Evolutionary conservation across 1,140 invertebrate species (phyloP).

Genomic region (Drosophila watanabei): DNA sequence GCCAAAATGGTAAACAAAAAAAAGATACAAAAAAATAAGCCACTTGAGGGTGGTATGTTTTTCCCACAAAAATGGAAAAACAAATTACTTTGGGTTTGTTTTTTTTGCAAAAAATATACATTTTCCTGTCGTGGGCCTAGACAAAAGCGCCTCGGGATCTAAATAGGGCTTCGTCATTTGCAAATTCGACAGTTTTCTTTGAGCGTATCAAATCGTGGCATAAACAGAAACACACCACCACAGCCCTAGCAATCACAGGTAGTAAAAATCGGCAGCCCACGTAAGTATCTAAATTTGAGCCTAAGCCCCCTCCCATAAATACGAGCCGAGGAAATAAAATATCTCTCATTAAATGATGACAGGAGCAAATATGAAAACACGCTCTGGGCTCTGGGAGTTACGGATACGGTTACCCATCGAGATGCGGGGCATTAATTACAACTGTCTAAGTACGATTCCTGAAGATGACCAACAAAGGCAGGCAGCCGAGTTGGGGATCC

Average conservation of each 20-base stretch:
- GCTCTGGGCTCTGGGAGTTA: slow-evolving; percentile 29
- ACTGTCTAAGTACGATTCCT: slow-evolving; percentile 39
- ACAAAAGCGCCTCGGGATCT: slow-evolving; percentile 43
- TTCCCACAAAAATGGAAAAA: slow-evolving; percentile 45
- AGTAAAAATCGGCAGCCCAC: slow-evolving; percentile 30
- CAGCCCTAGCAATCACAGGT: neutral
- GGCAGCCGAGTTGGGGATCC: neutral
- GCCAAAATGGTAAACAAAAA: slow-evolving; percentile 15
- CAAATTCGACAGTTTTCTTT: slow-evolving; percentile 71
- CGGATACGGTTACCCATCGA: slow-evolving; percentile 22
- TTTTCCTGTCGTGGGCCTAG: slow-evolving; percentile 22
- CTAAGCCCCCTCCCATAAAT: slow-evolving; percentile 20
- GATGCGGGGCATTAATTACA: slow-evolving; percentile 61
- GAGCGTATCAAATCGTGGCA: slow-evolving; percentile 60
- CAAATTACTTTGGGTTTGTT: slow-evolving; percentile 58
- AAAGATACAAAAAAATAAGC: slow-evolving; percentile 5
- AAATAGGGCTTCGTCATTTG: slow-evolving; percentile 58
- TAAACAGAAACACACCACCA: slow-evolving; percentile 39
- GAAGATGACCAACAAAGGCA: slow-evolving; percentile 14
- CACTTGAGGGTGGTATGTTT: slow-evolving; percentile 17
- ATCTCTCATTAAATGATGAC: slow-evolving; percentile 77
- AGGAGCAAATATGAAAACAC: slow-evolving; percentile 55
- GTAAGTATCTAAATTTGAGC: slow-evolving; percentile 43
- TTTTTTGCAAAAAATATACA: slow-evolving; percentile 53
- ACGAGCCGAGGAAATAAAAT: slow-evolving; percentile 50